A percentile compares a stretch with the other conserved stretches of the same genome.
These are phyloP conservation scores for Phylloscopus trochilus DNA, from an alignment of 2,113 vertebrate species.

Conservation along the genomic window DNA sequence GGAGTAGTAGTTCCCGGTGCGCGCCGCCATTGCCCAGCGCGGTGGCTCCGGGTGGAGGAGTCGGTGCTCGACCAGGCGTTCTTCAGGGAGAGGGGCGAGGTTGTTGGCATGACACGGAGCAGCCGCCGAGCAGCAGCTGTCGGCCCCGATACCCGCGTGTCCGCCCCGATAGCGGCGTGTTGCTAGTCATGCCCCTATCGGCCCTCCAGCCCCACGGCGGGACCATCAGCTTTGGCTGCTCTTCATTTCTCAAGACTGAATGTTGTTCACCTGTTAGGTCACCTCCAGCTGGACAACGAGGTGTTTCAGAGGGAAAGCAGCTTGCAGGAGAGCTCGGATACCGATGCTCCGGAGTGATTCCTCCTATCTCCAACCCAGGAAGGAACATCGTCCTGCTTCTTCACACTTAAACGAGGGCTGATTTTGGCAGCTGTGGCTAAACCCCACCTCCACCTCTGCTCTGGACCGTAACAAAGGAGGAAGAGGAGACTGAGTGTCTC, in stretches of 20 bases:
- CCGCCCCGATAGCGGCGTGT: neutral
- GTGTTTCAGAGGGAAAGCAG: neutral
- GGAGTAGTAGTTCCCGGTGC: rapidly evolving
- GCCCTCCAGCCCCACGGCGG: neutral
- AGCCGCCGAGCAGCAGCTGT: neutral
- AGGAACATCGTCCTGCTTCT: neutral
- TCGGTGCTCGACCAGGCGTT: rapidly evolving
- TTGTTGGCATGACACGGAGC: neutral
- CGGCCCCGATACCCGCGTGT: neutral
- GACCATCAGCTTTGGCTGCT: neutral
- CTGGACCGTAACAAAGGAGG: neutral
- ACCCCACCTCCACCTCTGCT: neutral
- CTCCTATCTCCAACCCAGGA: neutral
- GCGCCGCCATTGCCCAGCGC: neutral
- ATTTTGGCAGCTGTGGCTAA: neutral
- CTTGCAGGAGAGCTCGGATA: neutral
- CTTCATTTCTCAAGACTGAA: neutral
- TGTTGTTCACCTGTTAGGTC: neutral
- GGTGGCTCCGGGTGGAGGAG: rapidly evolving
- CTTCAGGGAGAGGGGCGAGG: neutral
- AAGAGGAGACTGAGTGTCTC: rapidly evolving
- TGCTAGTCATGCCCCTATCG: neutral
- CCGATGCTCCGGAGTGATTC: neutral
- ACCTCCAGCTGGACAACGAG: neutral
- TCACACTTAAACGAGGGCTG: rapidly evolving